phyloP scores from a whole-genome alignment of 2,113 vertebrate genomes.

The Clarias magur region DNA sequence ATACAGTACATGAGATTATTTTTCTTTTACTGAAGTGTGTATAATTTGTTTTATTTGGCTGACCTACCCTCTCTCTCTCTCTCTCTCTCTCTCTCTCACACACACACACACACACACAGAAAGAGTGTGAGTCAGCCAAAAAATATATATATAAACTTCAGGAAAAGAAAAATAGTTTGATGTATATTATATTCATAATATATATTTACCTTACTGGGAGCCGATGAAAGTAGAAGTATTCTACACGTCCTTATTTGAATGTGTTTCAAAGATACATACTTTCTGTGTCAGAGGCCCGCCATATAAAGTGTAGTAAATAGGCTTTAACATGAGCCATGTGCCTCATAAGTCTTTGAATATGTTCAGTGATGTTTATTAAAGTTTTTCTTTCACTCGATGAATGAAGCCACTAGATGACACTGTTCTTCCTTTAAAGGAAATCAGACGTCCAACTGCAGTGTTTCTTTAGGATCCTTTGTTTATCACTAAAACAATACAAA shows the following conservation, averaged over 20 bases:
- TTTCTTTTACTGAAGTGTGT: no score
- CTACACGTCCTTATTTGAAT: neutral
- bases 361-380: neutral
- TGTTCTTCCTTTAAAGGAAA: conserved; percentile 34
- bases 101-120: no score
- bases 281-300: neutral
- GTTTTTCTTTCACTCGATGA: neutral
- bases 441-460: neutral
- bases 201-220: no score
- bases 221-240: neutral
- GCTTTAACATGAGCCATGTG: neutral
- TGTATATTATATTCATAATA: no score
- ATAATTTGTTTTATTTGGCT: no score
- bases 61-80: no score
- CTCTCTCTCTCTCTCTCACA: no score
- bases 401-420: conserved; percentile 34
- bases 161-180: no score
- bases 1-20: no score
- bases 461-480: neutral
- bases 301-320: neutral
- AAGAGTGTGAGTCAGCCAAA: no score
- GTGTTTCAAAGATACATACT: neutral
- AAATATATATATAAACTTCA: no score
- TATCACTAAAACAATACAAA: neutral
- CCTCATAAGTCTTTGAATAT: neutral